phyloP scores from a whole-genome alignment of 2,797 vertebrate genomes.

The Diceros bicornis region DNA sequence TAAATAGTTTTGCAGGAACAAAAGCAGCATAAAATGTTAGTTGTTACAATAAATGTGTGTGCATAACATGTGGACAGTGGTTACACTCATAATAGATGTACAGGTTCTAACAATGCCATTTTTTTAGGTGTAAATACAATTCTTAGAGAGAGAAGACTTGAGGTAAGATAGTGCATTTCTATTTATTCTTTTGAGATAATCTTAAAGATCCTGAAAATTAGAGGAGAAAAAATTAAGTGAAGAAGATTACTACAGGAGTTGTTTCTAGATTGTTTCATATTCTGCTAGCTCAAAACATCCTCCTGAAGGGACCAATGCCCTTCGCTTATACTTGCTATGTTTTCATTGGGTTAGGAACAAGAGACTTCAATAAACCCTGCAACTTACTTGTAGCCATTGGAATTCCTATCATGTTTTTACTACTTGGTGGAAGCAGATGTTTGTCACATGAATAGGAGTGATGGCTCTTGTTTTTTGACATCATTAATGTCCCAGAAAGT shows the following conservation, averaged over 20 bases:
- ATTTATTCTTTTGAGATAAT: conserved; percentile 31
- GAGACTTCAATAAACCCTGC: not conserved
- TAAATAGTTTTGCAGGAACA: conserved; percentile 14
- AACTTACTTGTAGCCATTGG: not conserved
- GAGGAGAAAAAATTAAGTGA: not conserved
- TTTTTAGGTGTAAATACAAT: not conserved
- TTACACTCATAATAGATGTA: not conserved
- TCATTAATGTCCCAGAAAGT: conserved; percentile 47
- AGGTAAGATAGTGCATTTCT: not conserved
- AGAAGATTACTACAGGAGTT: not conserved
- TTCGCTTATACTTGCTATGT: not conserved
- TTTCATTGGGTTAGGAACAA: not conserved
- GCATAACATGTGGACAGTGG: not conserved
- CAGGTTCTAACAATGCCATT: not conserved
- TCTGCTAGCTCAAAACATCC: not conserved
- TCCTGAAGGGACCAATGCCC: not conserved
- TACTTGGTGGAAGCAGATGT: conserved; percentile 9
- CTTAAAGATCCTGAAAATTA: conserved; percentile 4
- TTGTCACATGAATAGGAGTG: conserved; percentile 14
- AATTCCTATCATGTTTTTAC: conserved; percentile 13
- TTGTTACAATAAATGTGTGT: not conserved
- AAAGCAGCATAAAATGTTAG: conserved; percentile 8
- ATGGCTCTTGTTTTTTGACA: conserved; percentile 47
- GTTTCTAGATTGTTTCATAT: not conserved
- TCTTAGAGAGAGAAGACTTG: not conserved